phyloP scores from a whole-genome alignment of 2,888 invertebrate species.

The Trachelus iudaicus region DNA sequence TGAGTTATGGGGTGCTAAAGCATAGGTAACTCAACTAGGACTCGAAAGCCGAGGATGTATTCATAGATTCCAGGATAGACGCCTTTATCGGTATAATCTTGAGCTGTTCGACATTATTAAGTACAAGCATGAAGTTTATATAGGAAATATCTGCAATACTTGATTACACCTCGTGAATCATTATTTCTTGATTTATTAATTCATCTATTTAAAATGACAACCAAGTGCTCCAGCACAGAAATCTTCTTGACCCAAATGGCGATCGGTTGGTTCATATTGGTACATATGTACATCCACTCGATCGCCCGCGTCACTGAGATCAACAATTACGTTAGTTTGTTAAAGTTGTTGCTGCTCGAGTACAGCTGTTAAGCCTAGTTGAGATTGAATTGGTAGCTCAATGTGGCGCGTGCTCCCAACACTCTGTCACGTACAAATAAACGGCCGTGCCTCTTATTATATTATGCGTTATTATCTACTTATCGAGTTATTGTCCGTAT shows the following conservation, averaged over 20 bases:
- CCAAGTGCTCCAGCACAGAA: background rate
- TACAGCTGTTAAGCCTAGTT: slow-evolving; percentile 20
- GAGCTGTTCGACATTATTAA: background rate
- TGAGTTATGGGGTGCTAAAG: slow-evolving; percentile 57
- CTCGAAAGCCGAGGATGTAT: background rate
- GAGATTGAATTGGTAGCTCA: slow-evolving; percentile 45
- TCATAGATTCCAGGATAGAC: slow-evolving; percentile 7
- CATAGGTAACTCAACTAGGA: slow-evolving; percentile 48
- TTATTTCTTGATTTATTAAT: background rate
- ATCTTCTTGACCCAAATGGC: background rate
- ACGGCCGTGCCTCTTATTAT: slow-evolving; percentile 53
- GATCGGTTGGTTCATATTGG: background rate
- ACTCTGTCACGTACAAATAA: slow-evolving; percentile 29
- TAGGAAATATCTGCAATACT: background rate
- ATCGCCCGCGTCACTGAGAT: background rate
- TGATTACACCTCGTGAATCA: background rate
- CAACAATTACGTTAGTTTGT: slow-evolving; percentile 3
- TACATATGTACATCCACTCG: background rate
- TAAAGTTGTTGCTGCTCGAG: slow-evolving; percentile 2
- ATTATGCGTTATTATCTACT: slow-evolving; percentile 61
- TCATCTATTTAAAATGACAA: background rate
- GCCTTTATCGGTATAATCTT: background rate
- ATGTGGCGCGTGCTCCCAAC: slow-evolving; percentile 55
- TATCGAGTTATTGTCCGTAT: slow-evolving; percentile 58
- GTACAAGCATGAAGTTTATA: background rate